Percentiles rank a stretch among this genome's conserved stretches.
Evolutionary conservation across 2,797 vertebrate genomes (phyloP).

Genomic region (Aratinga solstitialis): DNA sequence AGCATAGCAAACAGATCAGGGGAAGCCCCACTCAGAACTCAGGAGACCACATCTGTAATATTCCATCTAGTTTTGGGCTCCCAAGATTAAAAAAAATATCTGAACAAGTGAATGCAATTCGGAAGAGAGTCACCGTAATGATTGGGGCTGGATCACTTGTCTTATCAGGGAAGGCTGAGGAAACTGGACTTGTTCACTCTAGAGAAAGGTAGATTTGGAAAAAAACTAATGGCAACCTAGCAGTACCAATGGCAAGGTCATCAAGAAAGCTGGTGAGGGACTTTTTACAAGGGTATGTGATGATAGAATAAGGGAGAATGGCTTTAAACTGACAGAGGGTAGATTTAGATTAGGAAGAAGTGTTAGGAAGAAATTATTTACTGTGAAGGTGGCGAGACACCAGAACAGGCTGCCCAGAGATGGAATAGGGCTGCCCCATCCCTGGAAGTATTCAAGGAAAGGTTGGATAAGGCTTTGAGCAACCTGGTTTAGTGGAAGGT

Average conservation of each 20-base stretch:
- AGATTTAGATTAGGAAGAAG: neutral
- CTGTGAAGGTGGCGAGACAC: neutral
- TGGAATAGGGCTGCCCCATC: neutral
- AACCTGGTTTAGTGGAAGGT: neutral
- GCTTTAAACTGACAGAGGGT: neutral
- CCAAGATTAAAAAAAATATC: neutral
- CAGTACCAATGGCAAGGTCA: neutral
- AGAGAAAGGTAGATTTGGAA: neutral
- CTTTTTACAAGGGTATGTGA: neutral
- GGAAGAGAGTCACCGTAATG: neutral
- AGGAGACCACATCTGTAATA: neutral
- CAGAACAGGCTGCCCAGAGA: neutral
- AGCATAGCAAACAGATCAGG: neutral
- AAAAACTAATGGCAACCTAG: neutral
- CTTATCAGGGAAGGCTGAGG: neutral
- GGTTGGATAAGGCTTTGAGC: neutral
- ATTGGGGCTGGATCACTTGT: neutral
- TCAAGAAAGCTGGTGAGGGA: neutral
- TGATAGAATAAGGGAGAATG: neutral
- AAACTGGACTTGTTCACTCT: neutral
- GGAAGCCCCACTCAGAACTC: neutral
- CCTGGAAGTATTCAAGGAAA: neutral
- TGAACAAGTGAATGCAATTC: neutral
- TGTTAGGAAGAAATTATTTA: neutral
- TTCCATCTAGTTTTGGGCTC: neutral